A percentile compares a stretch with the other conserved stretches of the same genome.
These are phyloP conservation scores for Euura saliciscinereae DNA, from an alignment of 1,140 invertebrate species.

Conservation along the genomic window DNA sequence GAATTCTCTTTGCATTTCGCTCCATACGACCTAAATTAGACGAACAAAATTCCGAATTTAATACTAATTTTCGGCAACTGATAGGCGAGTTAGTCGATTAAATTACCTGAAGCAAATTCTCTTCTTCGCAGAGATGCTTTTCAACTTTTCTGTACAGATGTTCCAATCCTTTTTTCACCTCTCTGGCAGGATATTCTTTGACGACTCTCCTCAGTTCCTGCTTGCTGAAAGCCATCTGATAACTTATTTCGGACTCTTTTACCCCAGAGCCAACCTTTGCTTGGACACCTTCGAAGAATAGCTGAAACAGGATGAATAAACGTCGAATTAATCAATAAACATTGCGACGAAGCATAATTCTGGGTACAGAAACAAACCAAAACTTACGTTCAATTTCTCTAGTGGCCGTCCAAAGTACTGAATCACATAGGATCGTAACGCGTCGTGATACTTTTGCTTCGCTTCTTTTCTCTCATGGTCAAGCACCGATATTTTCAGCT, in stretches of 20 bases:
- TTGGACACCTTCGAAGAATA: slow-evolving; percentile 95
- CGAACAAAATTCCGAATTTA: not conserved
- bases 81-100: too few relatives aligned
- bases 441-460: slow-evolving; percentile 90
- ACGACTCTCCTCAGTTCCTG: slow-evolving; percentile 96
- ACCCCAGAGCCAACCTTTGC: slow-evolving; percentile 90
- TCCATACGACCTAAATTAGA: slow-evolving; percentile 87
- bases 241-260: slow-evolving; percentile 96
- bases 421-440: slow-evolving; percentile 89
- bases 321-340: slow-evolving; percentile 13
- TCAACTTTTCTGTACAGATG: slow-evolving; percentile 96
- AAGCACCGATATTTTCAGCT: slow-evolving; percentile 89
- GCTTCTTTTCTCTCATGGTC: slow-evolving; percentile 90
- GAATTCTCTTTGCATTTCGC: slow-evolving; percentile 99
- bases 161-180: slow-evolving; percentile 96
- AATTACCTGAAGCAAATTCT: slow-evolving; percentile 87
- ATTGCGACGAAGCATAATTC: slow-evolving; percentile 11
- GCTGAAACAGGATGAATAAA: slow-evolving; percentile 61
- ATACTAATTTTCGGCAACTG: slow-evolving; percentile 14
- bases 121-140: slow-evolving; percentile 95
- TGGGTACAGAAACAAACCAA: not conserved
- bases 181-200: slow-evolving; percentile 91
- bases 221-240: slow-evolving; percentile 97
- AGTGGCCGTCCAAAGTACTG: slow-evolving; percentile 94
- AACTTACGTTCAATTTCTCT: slow-evolving; percentile 91